Conservation (phyloP, 2,113 vertebrate species). For the Toxostoma redivivum region DNA sequence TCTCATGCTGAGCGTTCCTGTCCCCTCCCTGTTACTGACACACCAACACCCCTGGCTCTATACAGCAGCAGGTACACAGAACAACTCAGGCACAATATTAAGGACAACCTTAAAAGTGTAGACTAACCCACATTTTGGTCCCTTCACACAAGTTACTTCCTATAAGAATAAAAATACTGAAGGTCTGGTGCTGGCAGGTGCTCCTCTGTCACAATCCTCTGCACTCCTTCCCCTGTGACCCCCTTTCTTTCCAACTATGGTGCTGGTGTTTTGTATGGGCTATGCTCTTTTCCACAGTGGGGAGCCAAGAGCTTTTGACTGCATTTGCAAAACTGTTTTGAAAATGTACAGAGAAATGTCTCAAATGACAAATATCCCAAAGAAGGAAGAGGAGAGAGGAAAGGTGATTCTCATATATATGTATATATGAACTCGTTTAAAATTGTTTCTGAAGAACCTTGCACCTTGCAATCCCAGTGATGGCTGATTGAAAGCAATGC, state of each 20-base stretch:
- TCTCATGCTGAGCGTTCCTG: neutral
- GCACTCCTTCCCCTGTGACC: accelerated
- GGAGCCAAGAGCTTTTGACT: neutral
- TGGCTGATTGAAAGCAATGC: constrained; percentile 56
- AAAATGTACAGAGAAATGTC: neutral
- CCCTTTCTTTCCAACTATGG: neutral
- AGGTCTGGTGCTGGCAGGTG: neutral
- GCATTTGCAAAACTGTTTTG: neutral
- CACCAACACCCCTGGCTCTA: accelerated
- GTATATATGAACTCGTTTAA: neutral
- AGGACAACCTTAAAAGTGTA: neutral
- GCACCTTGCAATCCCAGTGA: constrained; percentile 6
- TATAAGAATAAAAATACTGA: neutral
- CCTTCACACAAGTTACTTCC: neutral
- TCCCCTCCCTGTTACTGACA: neutral
- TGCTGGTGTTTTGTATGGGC: neutral
- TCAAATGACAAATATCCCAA: constrained; percentile 35
- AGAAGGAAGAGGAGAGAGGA: neutral
- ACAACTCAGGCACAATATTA: neutral
- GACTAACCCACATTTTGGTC: neutral
- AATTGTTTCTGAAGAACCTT: constrained; percentile 44
- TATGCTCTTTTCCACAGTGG: neutral
- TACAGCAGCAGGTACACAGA: neutral
- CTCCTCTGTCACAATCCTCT: neutral
- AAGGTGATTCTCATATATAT: neutral